Evolutionary conservation across 2,797 vertebrate species (phyloP), one percentile per base, ranked within the genome.

Genomic region (Gymnothorax javanicus): DNA sequence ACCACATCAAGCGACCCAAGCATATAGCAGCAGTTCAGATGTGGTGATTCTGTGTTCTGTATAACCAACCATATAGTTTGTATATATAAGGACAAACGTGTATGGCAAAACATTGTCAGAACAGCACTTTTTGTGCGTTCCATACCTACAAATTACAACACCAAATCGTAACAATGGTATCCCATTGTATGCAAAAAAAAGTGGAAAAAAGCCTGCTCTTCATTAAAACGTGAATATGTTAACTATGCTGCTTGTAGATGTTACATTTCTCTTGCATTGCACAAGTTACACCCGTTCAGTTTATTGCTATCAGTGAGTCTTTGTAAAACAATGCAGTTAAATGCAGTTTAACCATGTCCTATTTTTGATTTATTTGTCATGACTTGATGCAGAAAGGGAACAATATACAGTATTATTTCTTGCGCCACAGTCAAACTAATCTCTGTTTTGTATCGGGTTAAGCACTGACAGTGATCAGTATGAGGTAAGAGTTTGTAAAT

Each of bases 281-380:
- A 43, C 9, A 3, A n/a, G 27, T 57, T 27, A 56, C 62, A 57
- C 60, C 17, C 62, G 20, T 59, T 25, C 17, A 85, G 17, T 8
- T 58, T 25, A 59, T 56, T 59, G 54, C 3, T 57, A 6, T 4
- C 54, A 54, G 6, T 25, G 25, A 75, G 69, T 69, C 77, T 17
- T 25, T n/a, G 60, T 84, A 52, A 69, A 23, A 12, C 52, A 58
- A n/a, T 82, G 54, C 54, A 60, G 57, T 77, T 50, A 77, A 50
- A 77, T 20, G 43, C 73, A 43, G 75, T 77, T 62, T 86, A 81
- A 54, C 59, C 12, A 75, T 81, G 73, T 79, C 85, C 73, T 64
- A 59, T 17, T 86, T 56, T 62, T 33, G n/a, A 43, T 27, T 54
- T 33, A 81, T 58, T 23, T 64, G 73, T 9, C 33, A 43, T 43